Evolutionary conservation across 2,797 vertebrate genomes (phyloP).

Genomic region (Squalus acanthias): DNA sequence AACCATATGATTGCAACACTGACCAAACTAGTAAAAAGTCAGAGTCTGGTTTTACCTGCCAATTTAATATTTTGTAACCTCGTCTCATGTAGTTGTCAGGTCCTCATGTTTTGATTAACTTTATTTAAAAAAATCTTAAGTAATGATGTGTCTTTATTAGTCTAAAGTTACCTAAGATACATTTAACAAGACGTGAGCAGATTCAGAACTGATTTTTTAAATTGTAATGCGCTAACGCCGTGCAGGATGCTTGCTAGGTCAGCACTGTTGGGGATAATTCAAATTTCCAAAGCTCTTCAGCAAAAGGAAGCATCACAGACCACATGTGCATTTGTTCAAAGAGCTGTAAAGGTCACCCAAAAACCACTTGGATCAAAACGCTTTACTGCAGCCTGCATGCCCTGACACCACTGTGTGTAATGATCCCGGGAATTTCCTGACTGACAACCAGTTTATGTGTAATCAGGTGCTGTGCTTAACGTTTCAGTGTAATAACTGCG

Average conservation of each 20-base stretch:
- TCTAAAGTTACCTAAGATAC: neutral
- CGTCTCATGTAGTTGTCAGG: no score
- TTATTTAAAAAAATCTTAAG: neutral
- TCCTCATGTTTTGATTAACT: neutral
- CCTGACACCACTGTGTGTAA: neutral
- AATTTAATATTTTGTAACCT: neutral
- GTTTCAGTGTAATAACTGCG: neutral
- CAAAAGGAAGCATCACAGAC: neutral
- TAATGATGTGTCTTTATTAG: neutral
- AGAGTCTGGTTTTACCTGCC: neutral
- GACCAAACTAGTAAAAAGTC: neutral
- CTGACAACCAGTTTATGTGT: neutral
- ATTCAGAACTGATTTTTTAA: neutral
- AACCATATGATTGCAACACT: constrained; percentile 2
- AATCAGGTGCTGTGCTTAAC: constrained; percentile 3
- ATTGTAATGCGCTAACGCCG: neutral
- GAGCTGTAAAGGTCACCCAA: neutral
- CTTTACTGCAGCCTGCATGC: neutral
- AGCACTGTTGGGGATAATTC: neutral
- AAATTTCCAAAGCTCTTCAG: neutral
- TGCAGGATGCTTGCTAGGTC: neutral
- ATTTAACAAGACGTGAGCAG: neutral
- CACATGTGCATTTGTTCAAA: neutral
- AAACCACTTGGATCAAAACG: neutral
- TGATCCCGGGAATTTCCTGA: neutral